A percentile compares a stretch with the other conserved stretches of the same genome.
phyloP scores from a whole-genome alignment of 2,113 vertebrate species.

The Climacteris rufus region DNA sequence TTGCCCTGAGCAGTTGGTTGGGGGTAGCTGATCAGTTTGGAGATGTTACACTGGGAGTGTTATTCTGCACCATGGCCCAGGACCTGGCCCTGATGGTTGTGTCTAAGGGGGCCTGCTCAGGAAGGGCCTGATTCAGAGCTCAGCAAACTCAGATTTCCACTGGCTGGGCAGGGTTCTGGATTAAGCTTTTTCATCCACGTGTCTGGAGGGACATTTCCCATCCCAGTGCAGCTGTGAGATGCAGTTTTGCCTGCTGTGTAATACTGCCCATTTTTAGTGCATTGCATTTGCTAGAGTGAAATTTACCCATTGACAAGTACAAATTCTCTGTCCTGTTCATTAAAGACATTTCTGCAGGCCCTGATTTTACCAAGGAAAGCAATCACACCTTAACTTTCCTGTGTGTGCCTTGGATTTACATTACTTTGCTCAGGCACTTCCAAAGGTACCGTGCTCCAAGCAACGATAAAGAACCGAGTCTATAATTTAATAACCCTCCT shows the following conservation, averaged over 20 bases:
- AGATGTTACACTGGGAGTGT: not conserved
- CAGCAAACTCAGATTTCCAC: not conserved
- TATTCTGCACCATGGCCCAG: not conserved
- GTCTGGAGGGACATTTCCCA: not conserved
- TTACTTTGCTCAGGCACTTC: not conserved
- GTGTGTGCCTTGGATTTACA: not conserved
- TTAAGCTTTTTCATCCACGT: not conserved
- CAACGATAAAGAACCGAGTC: not conserved
- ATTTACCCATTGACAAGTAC: not conserved
- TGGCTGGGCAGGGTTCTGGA: not conserved
- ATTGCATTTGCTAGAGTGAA: not conserved
- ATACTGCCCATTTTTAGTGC: not conserved
- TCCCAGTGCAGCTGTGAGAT: not conserved
- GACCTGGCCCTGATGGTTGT: not conserved
- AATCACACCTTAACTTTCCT: not conserved
- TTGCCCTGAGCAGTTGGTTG: not conserved
- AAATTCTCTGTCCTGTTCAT: not conserved
- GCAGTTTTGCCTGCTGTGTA: not conserved
- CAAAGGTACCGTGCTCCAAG: accelerated
- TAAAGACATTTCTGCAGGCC: not conserved
- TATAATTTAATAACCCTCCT: not conserved
- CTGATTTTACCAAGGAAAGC: not conserved
- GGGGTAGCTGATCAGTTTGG: not conserved
- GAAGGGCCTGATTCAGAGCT: not conserved
- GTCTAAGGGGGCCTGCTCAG: not conserved